Evolutionary conservation across 2,797 vertebrate species (phyloP).

Genomic region (Spinus pinus): DNA sequence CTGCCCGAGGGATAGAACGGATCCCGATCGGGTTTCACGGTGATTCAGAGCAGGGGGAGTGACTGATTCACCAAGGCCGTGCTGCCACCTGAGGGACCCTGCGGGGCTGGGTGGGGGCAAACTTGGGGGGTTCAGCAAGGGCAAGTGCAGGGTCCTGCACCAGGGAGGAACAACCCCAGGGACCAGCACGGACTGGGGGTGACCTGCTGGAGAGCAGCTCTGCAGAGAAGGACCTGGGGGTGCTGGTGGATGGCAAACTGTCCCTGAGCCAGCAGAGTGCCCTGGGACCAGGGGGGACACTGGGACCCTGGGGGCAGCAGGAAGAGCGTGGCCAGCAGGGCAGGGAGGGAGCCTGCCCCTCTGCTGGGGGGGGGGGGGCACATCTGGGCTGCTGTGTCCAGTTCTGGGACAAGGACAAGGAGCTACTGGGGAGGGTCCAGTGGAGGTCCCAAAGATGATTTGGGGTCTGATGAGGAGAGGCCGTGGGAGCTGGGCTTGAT

Average conservation of each 20-base stretch:
- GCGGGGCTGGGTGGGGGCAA: not conserved
- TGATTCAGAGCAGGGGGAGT: not conserved
- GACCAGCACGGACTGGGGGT: not conserved
- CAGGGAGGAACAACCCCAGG: not conserved
- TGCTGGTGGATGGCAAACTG: not conserved
- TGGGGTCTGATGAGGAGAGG: not conserved
- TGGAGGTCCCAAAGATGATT: not conserved
- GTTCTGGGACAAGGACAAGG: not conserved
- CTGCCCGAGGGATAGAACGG: fast-evolving
- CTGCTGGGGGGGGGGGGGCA: fast-evolving
- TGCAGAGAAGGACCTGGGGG: not conserved
- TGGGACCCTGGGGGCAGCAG: not conserved
- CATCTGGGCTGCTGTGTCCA: not conserved
- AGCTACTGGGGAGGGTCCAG: not conserved
- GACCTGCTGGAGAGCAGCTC: not conserved
- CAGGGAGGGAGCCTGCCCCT: not conserved
- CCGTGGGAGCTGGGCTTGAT: not conserved
- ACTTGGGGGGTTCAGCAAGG: not conserved
- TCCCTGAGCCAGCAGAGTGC: not conserved
- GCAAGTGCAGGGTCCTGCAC: not conserved
- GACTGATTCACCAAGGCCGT: not conserved
- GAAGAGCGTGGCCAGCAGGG: not conserved
- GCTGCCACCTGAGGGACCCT: not conserved
- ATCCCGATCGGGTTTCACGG: not conserved
- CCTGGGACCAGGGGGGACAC: not conserved